Base-by-base conservation (phyloP, 1,140 invertebrate genomes). In the Pseudomyrmex gracilis region DNA sequence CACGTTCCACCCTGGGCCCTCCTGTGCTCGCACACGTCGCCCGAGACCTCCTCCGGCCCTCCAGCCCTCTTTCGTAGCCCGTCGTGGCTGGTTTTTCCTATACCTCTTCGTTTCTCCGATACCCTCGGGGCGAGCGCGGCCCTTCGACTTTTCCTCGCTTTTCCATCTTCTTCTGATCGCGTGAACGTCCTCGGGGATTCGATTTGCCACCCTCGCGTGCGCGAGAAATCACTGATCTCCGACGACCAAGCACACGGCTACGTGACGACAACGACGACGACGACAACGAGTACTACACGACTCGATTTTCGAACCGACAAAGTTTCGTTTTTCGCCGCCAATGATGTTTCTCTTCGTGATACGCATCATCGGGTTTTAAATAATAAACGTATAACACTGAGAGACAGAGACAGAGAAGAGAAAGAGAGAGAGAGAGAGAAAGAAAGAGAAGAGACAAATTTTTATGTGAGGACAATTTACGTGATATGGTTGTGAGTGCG, bases 21-120 rank as follows among this genome's bases (percentile, higher is more conserved):
- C 20, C 15, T 34, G 43, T 66, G 53, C 76, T 78, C 76, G 64
- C 76, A 78, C 76, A 78, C 76, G 76, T 78, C 76, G 76, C 73
- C 49, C 57, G 45, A 74, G 64, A 58, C 71, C 34, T 64, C 67
- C 70, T 61, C 70, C 58, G 47, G 13, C 13, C 57, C 64, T 70
- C 57, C 68, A 76, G 83, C 76, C 63, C 82, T 64, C 78, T 51
- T 86, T n/a, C 45, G 43, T 22, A 71, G 17, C 51, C 76, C 68
- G 47, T 60, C 77, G 76, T 70, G 74, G 63, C 82, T 76, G 82
- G 67, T 82, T 78, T 87, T 86, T 70, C 82, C 76, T 74, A 68
- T 57, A 87, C 67, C 67, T 83, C 63, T 53, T 34, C 66, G 20
- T 15, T 17, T 47, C 53, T 55, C 64, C 64, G 64, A 87, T 86